Percentiles rank a stretch among this genome's conserved stretches.
Evolutionary conservation across 2,888 invertebrate species (phyloP).

Genomic region (Brachypalpus laphriformis): DNA sequence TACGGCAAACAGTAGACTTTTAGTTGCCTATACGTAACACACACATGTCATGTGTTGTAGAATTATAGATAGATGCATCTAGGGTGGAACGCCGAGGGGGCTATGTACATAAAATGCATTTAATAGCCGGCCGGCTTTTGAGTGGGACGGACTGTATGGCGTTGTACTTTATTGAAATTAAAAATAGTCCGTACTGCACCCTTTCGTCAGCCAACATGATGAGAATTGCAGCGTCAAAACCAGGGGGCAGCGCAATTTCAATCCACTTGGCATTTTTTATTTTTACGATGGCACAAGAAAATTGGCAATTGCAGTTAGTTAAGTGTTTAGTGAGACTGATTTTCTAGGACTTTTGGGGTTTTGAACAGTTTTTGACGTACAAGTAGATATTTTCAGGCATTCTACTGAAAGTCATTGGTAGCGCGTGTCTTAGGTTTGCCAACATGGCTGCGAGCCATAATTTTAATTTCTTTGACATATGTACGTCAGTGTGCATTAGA

Average conservation of each 20-base stretch:
- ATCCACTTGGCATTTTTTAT: constrained; percentile 44
- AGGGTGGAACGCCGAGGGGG: background rate
- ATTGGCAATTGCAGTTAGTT: constrained; percentile 52
- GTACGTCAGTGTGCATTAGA: constrained; percentile 11
- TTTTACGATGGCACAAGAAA: constrained; percentile 36
- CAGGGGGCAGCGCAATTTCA: constrained; percentile 24
- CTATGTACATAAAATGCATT: constrained; percentile 56
- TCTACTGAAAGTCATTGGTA: constrained; percentile 35
- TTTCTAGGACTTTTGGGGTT: constrained; percentile 26
- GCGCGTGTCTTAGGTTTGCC: constrained; percentile 41
- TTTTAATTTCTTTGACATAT: constrained; percentile 20
- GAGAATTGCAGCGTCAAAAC: constrained; percentile 48
- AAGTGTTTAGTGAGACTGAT: constrained; percentile 38
- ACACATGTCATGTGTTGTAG: constrained; percentile 14
- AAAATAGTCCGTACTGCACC: constrained; percentile 51
- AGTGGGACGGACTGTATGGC: constrained; percentile 49
- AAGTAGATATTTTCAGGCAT: background rate
- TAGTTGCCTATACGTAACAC: constrained; percentile 45
- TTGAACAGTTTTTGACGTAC: constrained; percentile 11
- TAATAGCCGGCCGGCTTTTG: constrained; percentile 65
- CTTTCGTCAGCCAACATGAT: constrained; percentile 32
- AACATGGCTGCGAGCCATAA: constrained; percentile 36
- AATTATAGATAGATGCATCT: background rate
- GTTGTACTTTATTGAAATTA: constrained; percentile 30
- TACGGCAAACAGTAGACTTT: constrained; percentile 59